Conservation (phyloP, 2,797 vertebrate genomes). For the Sebastes cheni region DNA sequence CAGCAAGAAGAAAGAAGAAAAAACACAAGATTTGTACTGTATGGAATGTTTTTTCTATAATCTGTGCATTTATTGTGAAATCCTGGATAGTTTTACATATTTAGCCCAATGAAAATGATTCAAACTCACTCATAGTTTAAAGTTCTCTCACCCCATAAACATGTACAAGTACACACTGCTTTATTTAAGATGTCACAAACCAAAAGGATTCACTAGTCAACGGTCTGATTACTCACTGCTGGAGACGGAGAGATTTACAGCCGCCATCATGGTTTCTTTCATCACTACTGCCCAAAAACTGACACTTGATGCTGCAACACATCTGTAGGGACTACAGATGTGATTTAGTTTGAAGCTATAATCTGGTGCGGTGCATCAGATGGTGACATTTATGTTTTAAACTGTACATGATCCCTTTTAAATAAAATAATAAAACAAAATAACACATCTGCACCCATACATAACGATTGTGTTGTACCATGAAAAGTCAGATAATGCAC, state of each 20-base stretch:
- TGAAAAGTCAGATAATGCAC: slow-evolving; percentile 17
- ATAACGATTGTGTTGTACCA: not conserved
- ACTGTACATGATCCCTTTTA: no score
- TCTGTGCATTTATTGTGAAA: not conserved
- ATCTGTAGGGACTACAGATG: not conserved
- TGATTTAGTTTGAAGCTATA: no score
- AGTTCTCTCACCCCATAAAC: not conserved
- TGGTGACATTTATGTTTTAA: no score
- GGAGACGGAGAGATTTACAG: not conserved
- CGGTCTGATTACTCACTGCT: not conserved
- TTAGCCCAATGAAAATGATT: not conserved
- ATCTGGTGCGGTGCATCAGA: no score
- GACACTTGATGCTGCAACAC: not conserved
- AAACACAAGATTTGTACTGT: not conserved
- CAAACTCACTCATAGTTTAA: not conserved
- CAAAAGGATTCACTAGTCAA: not conserved
- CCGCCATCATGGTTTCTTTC: not conserved
- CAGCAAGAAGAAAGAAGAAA: not conserved
- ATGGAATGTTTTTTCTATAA: not conserved
- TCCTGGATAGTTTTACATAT: not conserved
- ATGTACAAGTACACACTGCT: not conserved
- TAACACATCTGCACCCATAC: not conserved
- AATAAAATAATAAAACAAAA: no score
- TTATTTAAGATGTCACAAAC: not conserved
- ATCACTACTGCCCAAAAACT: not conserved